These are phyloP conservation scores for Bufotes viridis DNA, from an alignment of 2,797 vertebrate species.

Conservation along the genomic window DNA sequence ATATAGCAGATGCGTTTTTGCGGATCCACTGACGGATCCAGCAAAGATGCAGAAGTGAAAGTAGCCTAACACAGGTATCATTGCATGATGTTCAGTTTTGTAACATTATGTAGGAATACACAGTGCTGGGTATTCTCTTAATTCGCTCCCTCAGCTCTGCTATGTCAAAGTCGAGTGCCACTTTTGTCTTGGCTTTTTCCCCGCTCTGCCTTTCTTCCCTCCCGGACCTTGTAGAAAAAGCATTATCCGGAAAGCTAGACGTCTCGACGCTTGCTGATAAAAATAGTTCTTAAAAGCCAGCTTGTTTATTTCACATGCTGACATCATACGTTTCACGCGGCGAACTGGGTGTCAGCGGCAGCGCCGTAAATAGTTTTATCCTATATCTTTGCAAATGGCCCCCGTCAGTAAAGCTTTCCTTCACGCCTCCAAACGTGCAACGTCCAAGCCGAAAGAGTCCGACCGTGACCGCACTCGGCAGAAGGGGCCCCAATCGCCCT, in stretches of 20 bases:
- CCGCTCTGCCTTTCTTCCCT: not conserved
- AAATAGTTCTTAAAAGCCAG: not conserved
- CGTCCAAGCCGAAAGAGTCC: not conserved
- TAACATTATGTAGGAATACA: too few relatives aligned
- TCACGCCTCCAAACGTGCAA: not conserved
- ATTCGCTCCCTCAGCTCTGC: not conserved
- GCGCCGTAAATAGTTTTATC: conserved; percentile 7
- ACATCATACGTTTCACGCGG: not conserved
- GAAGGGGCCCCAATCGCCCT: not conserved
- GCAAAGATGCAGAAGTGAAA: too few relatives aligned
- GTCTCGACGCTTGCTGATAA: not conserved
- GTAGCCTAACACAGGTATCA: not conserved
- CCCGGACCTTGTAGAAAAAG: not conserved
- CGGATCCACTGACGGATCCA: too few relatives aligned
- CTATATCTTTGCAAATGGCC: not conserved
- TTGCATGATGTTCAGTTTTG: not conserved
- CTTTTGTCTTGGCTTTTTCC: not conserved
- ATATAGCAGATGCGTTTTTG: too few relatives aligned
- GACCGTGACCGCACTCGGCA: conserved; percentile 4
- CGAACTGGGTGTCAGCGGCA: not conserved
- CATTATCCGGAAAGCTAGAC: not conserved
- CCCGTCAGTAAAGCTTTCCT: not conserved
- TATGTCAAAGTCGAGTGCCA: not conserved
- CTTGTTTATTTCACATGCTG: conserved; percentile 32
- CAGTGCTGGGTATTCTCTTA: too few relatives aligned